Evolutionary conservation across 2,797 vertebrate species (phyloP), one percentile per base, ranked within the genome.

Genomic region (Delichon dasypus): DNA sequence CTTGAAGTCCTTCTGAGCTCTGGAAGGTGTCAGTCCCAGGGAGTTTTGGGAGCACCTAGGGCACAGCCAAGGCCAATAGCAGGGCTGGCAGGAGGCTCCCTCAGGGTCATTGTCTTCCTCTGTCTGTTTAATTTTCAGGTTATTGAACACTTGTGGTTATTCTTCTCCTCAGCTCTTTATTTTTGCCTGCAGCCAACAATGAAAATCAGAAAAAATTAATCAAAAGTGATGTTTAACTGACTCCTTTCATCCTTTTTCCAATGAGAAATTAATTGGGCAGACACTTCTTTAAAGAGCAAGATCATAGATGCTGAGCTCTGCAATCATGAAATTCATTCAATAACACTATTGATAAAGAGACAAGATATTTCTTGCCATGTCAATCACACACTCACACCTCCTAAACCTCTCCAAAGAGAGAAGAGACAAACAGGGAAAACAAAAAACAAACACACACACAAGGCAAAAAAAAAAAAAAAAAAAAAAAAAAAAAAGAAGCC

Each of bases 151-250:
- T 44, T 38, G 27, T 1, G 0, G 27, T 54, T 64, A 23, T 76
- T 58, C 29, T 72, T 15, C 70, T 86, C 17, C 16, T 64, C 45
- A 48, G 34, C 16, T 44, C 48, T 74, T 62, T 57, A 9, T 32
- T 86, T 67, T 17, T 75, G 47, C 50, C 82, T 66, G 26, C 9
- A 78, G 58, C 23, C 60, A 65, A 40, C 58, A 75, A 16, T 20
- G 42, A 51, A 75, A 94, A 58, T 58, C 76, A 72, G 50, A 26
- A 89, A 75, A 91, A 89, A 88, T 50, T 87, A 91, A 81, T 89
- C 50, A 87, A 75, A 89, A 48, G 21, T 72, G 66, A 38, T 71
- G 27, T 82, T 78, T 60, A 85, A 90, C 58, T 48, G 67, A 32
- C 15, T 30, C 27, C n/a, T 55, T 26, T n/a, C 30, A 40, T 71